Conservation (phyloP, 2,797 vertebrate species). For the Channallabes apus region DNA sequence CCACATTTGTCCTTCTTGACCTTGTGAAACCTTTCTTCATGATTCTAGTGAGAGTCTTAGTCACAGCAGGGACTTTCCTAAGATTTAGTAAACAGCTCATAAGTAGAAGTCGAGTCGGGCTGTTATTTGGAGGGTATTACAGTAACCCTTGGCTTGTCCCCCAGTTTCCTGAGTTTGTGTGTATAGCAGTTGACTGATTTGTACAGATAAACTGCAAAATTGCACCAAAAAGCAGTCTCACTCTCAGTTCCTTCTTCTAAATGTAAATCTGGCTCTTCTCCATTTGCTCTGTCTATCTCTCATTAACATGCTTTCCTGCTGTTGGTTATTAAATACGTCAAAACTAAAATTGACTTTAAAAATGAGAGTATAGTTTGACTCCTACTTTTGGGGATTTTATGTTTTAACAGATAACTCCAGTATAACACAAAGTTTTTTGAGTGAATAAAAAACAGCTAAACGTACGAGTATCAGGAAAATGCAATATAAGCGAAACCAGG, state of each 20-base stretch:
- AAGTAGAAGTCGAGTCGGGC: neutral
- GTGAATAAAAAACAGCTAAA: neutral
- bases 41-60: too few species aligned
- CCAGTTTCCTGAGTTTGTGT: constrained; percentile 25
- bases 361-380: too few species aligned
- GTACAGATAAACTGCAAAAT: constrained; percentile 51
- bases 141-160: neutral
- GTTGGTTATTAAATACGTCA: neutral
- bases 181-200: constrained; percentile 45
- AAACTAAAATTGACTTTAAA: neutral
- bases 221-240: constrained; percentile 35
- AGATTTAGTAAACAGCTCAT: neutral
- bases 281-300: constrained; percentile 2
- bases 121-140: constrained; percentile 14
- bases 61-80: neutral
- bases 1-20: too few species aligned
- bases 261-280: constrained; percentile 6
- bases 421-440: neutral
- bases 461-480: neutral
- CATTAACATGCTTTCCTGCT: neutral
- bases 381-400: too few species aligned
- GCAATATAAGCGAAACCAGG: constrained; percentile 7
- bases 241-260: constrained; percentile 55
- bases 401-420: neutral
- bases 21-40: too few species aligned